phyloP scores from a whole-genome alignment of 2,888 invertebrate species.

The Empis livida region DNA sequence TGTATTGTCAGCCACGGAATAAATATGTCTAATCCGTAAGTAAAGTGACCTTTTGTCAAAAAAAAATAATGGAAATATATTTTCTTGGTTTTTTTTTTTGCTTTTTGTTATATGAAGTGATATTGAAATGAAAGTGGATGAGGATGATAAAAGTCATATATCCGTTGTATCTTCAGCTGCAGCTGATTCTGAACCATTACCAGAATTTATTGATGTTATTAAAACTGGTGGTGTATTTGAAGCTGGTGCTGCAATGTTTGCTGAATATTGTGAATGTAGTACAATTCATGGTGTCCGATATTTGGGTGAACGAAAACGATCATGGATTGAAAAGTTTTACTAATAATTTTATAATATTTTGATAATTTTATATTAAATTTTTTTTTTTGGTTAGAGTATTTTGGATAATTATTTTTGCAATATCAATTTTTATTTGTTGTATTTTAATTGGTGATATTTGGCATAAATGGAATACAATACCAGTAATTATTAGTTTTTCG shows the following conservation, averaged over 20 bases:
- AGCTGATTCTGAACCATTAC: not conserved
- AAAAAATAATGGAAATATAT: too few relatives aligned
- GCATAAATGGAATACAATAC: constrained; percentile 48
- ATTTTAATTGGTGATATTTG: constrained; percentile 43
- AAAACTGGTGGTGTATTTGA: not conserved
- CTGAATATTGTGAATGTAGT: constrained; percentile 20
- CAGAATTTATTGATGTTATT: constrained; percentile 1
- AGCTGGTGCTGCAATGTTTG: constrained; percentile 5
- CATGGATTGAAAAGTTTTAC: constrained; percentile 6
- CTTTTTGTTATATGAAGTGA: too few relatives aligned
- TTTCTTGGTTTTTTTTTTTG: too few relatives aligned
- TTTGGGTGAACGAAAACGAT: constrained; percentile 34
- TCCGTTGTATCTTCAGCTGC: not conserved
- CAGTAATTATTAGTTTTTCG: constrained; percentile 52
- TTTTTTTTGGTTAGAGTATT: constrained; percentile 1
- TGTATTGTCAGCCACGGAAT: too few relatives aligned
- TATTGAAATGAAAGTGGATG: too few relatives aligned
- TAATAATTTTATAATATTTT: constrained; percentile 16
- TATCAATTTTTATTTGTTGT: constrained; percentile 42
- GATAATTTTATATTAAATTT: constrained; percentile 15
- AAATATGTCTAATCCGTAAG: too few relatives aligned
- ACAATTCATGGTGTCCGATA: constrained; percentile 44
- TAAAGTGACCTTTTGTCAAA: too few relatives aligned
- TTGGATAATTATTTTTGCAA: constrained; percentile 42
- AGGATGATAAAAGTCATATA: too few relatives aligned